Conservation (phyloP, 2,797 vertebrate genomes). For the Cyclura pinguis region DNA sequence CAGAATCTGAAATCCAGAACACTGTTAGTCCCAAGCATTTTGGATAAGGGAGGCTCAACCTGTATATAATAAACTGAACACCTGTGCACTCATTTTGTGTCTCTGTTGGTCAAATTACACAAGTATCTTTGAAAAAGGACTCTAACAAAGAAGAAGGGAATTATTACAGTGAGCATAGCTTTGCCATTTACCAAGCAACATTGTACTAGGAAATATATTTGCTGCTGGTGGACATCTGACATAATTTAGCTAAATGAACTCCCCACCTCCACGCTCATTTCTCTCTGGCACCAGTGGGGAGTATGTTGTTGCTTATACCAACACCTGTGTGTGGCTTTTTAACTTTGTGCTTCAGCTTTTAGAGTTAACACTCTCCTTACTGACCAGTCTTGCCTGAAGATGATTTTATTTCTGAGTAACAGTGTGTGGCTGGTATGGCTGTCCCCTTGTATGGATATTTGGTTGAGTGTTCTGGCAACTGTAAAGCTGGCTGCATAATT, state of each 20-base stretch:
- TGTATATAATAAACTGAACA: background rate
- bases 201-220: conserved; percentile 23
- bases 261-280: background rate
- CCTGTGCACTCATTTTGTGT: background rate
- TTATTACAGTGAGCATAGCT: background rate
- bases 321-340: conserved; percentile 45
- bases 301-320: background rate
- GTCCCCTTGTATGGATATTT: conserved; percentile 26
- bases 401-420: conserved; percentile 25
- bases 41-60: no score
- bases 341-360: conserved; percentile 20
- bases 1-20: no score
- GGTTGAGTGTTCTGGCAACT: conserved; percentile 12
- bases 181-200: background rate
- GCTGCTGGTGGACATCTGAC: background rate
- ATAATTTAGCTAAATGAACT: conserved; percentile 23
- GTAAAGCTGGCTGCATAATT: conserved; percentile 26
- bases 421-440: background rate
- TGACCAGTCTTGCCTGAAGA: conserved; percentile 44
- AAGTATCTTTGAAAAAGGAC: background rate
- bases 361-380: conserved; percentile 37
- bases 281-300: background rate
- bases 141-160: conserved; percentile 12
- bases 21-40: no score
- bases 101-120: background rate